A percentile compares a stretch with the other conserved stretches of the same genome.
Evolutionary conservation across 2,888 invertebrate species (phyloP).

Genomic region (Orgyia antiqua): DNA sequence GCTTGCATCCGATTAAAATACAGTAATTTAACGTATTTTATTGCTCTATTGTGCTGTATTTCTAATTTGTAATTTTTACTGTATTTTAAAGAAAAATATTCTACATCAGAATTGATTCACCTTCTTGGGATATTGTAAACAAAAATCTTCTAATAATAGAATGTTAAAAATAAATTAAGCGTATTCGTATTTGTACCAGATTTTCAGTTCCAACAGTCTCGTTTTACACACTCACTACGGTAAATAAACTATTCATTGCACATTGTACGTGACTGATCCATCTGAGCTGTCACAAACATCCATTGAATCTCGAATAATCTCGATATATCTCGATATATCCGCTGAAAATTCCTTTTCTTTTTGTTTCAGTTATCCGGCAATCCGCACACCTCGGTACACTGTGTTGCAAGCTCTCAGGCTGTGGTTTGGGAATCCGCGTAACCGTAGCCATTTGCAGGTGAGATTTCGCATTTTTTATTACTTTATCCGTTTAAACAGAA

Average conservation of each 20-base stretch:
- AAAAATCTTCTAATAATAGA: too few relatives aligned
- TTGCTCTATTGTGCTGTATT: too few relatives aligned
- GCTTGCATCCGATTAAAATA: too few relatives aligned
- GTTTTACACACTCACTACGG: not conserved
- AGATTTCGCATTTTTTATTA: slow-evolving; percentile 11
- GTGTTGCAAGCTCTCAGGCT: slow-evolving; percentile 79
- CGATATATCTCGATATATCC: too few relatives aligned
- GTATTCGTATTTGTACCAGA: not conserved
- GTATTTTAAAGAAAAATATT: too few relatives aligned
- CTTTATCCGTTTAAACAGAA: slow-evolving; percentile 1
- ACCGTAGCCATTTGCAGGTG: slow-evolving; percentile 79
- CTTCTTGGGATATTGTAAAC: too few relatives aligned
- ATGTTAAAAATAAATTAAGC: too few relatives aligned
- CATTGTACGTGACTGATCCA: slow-evolving; percentile 1
- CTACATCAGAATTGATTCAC: too few relatives aligned
- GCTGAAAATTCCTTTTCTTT: too few relatives aligned
- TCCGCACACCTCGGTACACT: slow-evolving; percentile 74
- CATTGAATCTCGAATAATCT: not conserved
- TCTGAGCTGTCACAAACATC: slow-evolving; percentile 6
- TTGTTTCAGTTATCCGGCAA: slow-evolving; percentile 74
- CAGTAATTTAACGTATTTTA: too few relatives aligned
- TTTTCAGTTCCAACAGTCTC: not conserved
- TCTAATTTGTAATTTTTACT: too few relatives aligned
- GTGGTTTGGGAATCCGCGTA: slow-evolving; percentile 82
- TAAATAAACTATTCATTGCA: not conserved